These are phyloP conservation scores for Eristalis intricaria DNA, from an alignment of 2,888 invertebrate genomes.

Conservation along the genomic window DNA sequence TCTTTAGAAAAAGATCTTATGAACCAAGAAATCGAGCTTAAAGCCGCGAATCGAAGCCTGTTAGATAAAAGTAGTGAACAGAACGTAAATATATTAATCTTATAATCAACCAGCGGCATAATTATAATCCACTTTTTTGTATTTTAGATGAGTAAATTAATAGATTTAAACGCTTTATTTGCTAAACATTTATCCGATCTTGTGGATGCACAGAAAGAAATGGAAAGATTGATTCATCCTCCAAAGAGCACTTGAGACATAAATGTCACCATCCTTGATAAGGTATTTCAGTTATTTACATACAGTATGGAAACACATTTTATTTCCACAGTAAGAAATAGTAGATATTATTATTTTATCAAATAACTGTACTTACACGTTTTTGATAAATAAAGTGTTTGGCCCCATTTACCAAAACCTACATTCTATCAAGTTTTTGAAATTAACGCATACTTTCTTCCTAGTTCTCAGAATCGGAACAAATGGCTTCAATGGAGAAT, in stretches of 20 bases:
- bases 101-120: neutral
- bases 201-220: constrained; percentile 81
- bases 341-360: neutral
- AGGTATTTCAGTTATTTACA: constrained; percentile 73
- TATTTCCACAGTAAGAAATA: neutral
- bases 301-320: neutral
- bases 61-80: constrained; percentile 86
- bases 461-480: constrained; percentile 79
- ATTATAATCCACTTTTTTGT: neutral
- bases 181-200: constrained; percentile 80
- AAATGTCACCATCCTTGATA: constrained; percentile 78
- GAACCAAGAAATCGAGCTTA: constrained; percentile 91
- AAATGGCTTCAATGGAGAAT: constrained; percentile 74
- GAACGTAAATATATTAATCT: constrained; percentile 83
- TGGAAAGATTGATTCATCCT: constrained; percentile 80
- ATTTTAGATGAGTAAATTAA: constrained; percentile 79
- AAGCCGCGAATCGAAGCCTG: constrained; percentile 82
- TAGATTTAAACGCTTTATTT: constrained; percentile 79
- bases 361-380: neutral
- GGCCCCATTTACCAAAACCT: no score
- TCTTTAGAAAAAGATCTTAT: constrained; percentile 91
- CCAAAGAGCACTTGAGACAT: constrained; percentile 81
- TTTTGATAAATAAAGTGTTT: neutral
- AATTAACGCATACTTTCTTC: neutral
- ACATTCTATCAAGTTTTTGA: neutral